Evolutionary conservation across 2,797 vertebrate genomes (phyloP), one percentile per base, ranked within the genome.

Genomic region (Anguilla obscura): DNA sequence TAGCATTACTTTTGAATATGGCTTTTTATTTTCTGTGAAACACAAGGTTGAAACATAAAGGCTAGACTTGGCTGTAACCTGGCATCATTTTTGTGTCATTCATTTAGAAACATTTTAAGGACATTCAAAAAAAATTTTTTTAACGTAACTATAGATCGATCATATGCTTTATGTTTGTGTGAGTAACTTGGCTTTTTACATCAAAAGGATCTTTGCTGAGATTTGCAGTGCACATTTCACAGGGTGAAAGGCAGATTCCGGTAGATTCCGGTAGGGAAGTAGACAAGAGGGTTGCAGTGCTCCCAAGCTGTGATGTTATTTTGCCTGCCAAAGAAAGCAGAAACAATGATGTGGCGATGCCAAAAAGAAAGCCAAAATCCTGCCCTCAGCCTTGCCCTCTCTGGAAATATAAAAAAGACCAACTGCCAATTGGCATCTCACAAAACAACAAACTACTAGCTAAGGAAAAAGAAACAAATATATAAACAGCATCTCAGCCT

Each of bases 301-400:
- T 66, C 63, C 63, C 63, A 66, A 66, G 63, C 63, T 66, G 63
- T 66, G 63, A 66, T 66, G 63, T n/a, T n/a, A 66, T 66, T 24
- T 40, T 27, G 63, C 63, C 63, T 66, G 63, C 63, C 63, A 66
- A 66, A 27, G 24, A 27, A 66, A 66, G n/a, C 63, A 33, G 14
- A 74, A 74, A 36, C 71, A 33, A 74, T 14, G 71, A 21, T 12
- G 10, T 14, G 33, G 30, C 27, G 24, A 14, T 16, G 71, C 27
- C 27, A 74, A 16, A 14, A 33, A 14, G 14, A 74, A 16, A 74
- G 71, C 71, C 71, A 66, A 9, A 3, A 66, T 9, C 24, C 24
- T 66, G 63, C 63, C 63, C 63, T 66, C 63, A 1, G n/a, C 63
- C 5, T 24, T n/a, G 63, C 24, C 27, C 63, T 5, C 33, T 16